These are phyloP conservation scores for Leptestheria dahalacensis DNA, from an alignment of 1,140 invertebrate genomes.

Conservation along the genomic window DNA sequence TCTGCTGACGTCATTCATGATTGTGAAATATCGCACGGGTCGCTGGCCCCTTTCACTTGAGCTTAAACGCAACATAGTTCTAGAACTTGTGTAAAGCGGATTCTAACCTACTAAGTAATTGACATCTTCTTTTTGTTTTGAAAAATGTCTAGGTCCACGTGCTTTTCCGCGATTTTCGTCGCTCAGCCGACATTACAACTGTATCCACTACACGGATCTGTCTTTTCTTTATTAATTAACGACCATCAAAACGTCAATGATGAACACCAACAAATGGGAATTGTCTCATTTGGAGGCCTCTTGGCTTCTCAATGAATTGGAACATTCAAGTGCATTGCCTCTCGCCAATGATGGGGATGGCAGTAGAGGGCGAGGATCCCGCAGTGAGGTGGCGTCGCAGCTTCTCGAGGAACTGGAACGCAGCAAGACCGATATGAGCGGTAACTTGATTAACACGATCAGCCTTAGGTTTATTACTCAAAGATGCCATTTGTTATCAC, in stretches of 20 bases:
- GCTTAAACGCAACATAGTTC: no score
- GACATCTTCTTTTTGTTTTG: neutral
- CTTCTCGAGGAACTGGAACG: neutral
- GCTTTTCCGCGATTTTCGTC: conserved; percentile 1
- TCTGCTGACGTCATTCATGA: neutral
- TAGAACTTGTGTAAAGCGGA: no score
- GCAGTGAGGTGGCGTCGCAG: neutral
- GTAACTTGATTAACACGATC: no score
- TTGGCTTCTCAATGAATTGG: neutral
- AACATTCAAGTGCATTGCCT: neutral
- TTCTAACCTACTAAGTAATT: no score
- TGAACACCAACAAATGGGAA: conserved; percentile 2
- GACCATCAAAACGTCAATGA: neutral
- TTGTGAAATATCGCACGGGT: neutral
- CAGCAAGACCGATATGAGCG: neutral
- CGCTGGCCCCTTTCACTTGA: no score
- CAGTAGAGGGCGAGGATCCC: neutral
- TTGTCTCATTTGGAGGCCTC: neutral
- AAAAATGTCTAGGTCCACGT: neutral
- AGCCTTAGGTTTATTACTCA: no score
- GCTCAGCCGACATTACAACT: conserved; percentile 2
- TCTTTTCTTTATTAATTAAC: neutral
- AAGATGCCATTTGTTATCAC: no score
- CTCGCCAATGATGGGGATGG: neutral
- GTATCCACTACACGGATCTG: neutral